Percentiles rank a stretch among this genome's conserved stretches.
phyloP scores from a whole-genome alignment of 1,140 invertebrate genomes.

The Coelopa frigida region DNA sequence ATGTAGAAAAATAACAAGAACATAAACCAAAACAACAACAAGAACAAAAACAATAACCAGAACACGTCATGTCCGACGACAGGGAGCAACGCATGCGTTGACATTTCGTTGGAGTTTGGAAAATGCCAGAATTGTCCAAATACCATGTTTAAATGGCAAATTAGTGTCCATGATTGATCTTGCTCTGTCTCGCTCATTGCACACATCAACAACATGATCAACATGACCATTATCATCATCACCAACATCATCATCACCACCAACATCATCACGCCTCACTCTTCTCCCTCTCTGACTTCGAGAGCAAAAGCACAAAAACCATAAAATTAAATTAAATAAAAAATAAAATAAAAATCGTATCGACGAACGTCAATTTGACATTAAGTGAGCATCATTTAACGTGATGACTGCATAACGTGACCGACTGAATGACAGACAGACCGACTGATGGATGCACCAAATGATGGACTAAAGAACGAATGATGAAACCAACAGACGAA shows the following conservation, averaged over 20 bases:
- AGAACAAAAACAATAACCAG: too few relatives aligned
- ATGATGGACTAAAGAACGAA: too few relatives aligned
- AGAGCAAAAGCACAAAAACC: not conserved
- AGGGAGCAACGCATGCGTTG: too few relatives aligned
- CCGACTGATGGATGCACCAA: too few relatives aligned
- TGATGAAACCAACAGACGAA: too few relatives aligned
- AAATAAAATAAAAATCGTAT: too few relatives aligned
- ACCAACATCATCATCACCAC: conserved; percentile 9
- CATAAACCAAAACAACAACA: too few relatives aligned
- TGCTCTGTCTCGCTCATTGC: not conserved
- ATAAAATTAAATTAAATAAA: not conserved
- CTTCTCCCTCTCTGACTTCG: too few relatives aligned
- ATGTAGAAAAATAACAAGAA: too few relatives aligned
- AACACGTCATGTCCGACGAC: too few relatives aligned
- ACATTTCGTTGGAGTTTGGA: conserved; percentile 19
- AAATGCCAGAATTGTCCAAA: conserved; percentile 45
- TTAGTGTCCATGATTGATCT: conserved; percentile 45
- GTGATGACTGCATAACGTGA: not conserved
- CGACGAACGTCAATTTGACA: not conserved
- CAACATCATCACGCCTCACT: too few relatives aligned
- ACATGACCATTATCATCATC: conserved; percentile 5
- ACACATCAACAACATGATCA: conserved; percentile 3
- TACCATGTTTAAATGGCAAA: conserved; percentile 45
- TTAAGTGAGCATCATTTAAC: not conserved
- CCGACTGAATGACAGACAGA: not conserved